These are phyloP conservation scores for Diorhabda carinulata DNA, from an alignment of 1,140 invertebrate species.

Conservation along the genomic window DNA sequence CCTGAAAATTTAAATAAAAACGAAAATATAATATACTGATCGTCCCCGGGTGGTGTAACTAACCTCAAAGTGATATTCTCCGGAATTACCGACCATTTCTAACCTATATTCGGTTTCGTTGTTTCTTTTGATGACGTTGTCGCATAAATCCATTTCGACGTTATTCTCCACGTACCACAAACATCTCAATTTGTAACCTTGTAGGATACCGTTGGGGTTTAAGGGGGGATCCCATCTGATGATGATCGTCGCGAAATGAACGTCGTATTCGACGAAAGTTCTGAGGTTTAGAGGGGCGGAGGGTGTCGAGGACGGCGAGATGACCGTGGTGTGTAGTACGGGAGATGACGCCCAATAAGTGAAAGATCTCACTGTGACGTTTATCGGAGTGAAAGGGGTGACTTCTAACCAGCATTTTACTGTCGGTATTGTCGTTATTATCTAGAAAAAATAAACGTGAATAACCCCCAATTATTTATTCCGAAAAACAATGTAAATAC, in stretches of 20 bases:
- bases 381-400: slow-evolving; percentile 63
- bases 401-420: slow-evolving; percentile 52
- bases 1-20: slow-evolving; percentile 49
- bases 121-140: slow-evolving; percentile 39
- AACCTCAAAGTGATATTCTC: slow-evolving; percentile 73
- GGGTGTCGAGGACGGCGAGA: slow-evolving; percentile 69
- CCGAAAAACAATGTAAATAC: no score
- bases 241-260: slow-evolving; percentile 51
- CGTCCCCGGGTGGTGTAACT: slow-evolving; percentile 6
- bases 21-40: no score
- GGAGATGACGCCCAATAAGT: slow-evolving; percentile 78
- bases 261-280: slow-evolving; percentile 58
- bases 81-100: slow-evolving; percentile 55
- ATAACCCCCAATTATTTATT: no score
- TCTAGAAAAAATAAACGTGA: slow-evolving; percentile 23
- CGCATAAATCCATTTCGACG: slow-evolving; percentile 26
- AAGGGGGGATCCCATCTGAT: slow-evolving; percentile 76
- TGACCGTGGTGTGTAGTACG: slow-evolving; percentile 54
- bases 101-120: slow-evolving; percentile 55
- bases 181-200: slow-evolving; percentile 67
- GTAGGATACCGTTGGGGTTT: slow-evolving; percentile 68
- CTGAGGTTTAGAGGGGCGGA: slow-evolving; percentile 65
- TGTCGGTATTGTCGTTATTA: slow-evolving; percentile 49
- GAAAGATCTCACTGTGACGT: slow-evolving; percentile 70
- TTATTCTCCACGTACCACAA: slow-evolving; percentile 53